These are phyloP conservation scores for Zaprionus ornatus DNA, from an alignment of 1,140 invertebrate species.

Conservation along the genomic window DNA sequence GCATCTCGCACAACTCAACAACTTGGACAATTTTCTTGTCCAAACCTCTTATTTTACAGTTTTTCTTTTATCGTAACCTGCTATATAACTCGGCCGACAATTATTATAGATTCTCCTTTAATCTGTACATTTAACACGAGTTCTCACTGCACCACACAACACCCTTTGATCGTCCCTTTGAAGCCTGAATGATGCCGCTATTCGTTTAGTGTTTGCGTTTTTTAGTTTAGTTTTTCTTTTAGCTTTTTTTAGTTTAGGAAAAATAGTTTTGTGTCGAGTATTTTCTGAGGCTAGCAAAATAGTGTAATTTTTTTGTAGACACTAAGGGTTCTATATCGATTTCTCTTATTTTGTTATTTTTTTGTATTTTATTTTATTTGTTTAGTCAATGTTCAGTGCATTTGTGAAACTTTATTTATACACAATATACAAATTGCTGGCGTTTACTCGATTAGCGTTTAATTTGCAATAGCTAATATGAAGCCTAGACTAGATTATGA, in stretches of 20 bases:
- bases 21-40: constrained; percentile 57
- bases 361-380: constrained; percentile 39
- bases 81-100: constrained; percentile 21
- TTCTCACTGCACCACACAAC: constrained; percentile 54
- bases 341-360: constrained; percentile 16
- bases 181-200: constrained; percentile 46
- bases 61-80: constrained; percentile 20
- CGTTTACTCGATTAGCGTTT: constrained; percentile 48
- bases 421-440: constrained; percentile 57
- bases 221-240: neutral
- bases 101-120: constrained; percentile 15
- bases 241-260: constrained; percentile 61
- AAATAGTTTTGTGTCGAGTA: constrained; percentile 55
- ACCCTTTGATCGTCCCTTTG: constrained; percentile 65
- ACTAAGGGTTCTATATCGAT: constrained; percentile 28
- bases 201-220: constrained; percentile 27
- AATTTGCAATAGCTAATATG: constrained; percentile 61
- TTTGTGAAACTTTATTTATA: constrained; percentile 58
- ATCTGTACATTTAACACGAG: constrained; percentile 49
- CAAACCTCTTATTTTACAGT: constrained; percentile 38
- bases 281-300: constrained; percentile 59
- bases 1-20: constrained; percentile 57
- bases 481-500: constrained; percentile 65
- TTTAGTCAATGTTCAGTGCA: constrained; percentile 62
- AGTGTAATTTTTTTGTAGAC: constrained; percentile 45